Evolutionary conservation across 2,888 invertebrate species (phyloP), one percentile per base, ranked within the genome.

Genomic region (Augochlorella aurata): DNA sequence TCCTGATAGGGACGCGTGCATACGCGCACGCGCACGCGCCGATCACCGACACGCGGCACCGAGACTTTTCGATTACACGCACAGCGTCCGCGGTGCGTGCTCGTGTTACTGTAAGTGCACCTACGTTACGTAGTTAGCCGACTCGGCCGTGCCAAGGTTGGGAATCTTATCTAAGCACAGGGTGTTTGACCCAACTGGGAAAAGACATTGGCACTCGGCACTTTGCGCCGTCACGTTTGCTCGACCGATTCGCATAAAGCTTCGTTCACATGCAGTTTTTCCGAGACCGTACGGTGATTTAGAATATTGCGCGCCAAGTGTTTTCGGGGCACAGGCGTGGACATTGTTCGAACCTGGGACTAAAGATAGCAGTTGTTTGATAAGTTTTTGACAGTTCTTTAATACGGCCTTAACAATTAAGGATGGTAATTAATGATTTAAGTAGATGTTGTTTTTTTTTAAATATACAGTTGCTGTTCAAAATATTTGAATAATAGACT

Each of bases 171-270:
- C 91, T 90, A 88, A 90, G 82, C 84, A 87, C 89, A 90, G 91
- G 91, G 90, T 91, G 89, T 89, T 91, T 91, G 91, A 91, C 91
- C 91, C 89, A 90, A 90, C 90, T 87, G 85, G 89, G 90, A 90
- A 90, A 91, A 91, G 83, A 87, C 89, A 89, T 89, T 90, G 87
- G 88, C 90, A 90, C 86, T 84, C 82, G 80, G 71, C 71, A 75
- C 79, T 78, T 65, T 72, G 81, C 79, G 73, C 70, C 73, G 80
- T 68, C 68, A 76, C 82, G 79, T 67, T 77, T 72, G 69, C 45
- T 70, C 72, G 61, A 45, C 58, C 74, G 71, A 81, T 74, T 58
- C 68, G 63, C 74, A 24, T 79, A 76, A 86, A 81, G 87, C 72
- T 29, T 54, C 74, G 71, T 82, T 77, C 79, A 82, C 79, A 68